Conservation (phyloP, 2,797 vertebrate species). For the Gephyroberyx darwinii region DNA sequence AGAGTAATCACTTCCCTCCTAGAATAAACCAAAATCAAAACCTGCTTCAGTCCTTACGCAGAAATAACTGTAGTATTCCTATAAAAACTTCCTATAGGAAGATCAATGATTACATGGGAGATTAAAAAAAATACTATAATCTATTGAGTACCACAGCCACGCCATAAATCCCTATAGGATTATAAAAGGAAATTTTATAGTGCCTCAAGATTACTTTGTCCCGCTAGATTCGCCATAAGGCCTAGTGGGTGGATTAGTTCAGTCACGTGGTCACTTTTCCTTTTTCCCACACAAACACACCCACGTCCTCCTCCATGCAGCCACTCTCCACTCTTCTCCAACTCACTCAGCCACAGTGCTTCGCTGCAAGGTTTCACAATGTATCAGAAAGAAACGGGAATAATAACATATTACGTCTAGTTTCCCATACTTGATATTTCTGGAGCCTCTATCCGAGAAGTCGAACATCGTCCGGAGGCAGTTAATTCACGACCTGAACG, state of each 20-base stretch:
- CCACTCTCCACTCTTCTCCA: constrained; percentile 58
- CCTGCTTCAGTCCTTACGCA: neutral
- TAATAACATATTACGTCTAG: constrained; percentile 39
- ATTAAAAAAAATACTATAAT: neutral
- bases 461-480: constrained; percentile 36
- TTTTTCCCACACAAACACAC: constrained; percentile 81
- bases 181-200: neutral
- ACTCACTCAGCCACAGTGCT: constrained; percentile 54
- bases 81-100: constrained; percentile 25
- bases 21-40: constrained; percentile 3
- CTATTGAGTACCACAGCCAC: no score
- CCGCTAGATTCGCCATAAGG: constrained; percentile 56
- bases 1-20: neutral
- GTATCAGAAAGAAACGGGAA: constrained; percentile 40
- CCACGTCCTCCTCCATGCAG: constrained; percentile 74
- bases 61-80: neutral
- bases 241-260: constrained; percentile 75
- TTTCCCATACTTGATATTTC: constrained; percentile 14
- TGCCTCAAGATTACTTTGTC: constrained; percentile 62
- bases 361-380: constrained; percentile 49
- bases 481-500: neutral
- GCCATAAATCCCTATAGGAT: no score
- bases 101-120: neutral
- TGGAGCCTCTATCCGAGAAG: constrained; percentile 22
- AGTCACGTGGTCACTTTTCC: constrained; percentile 82